Conservation (phyloP, 2,113 vertebrate genomes). For the Eidolon helvum region DNA sequence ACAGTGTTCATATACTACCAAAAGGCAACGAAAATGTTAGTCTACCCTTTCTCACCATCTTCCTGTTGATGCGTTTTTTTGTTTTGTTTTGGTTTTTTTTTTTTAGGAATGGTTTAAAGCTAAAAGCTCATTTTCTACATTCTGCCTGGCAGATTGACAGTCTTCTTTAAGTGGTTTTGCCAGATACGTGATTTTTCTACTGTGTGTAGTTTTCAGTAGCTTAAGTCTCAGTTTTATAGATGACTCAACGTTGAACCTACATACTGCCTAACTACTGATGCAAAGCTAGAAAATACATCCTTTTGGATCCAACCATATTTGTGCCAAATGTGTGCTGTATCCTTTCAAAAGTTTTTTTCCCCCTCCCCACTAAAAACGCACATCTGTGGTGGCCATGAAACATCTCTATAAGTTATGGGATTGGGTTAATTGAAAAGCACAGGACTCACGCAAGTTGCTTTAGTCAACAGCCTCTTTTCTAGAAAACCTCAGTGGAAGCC, state of each 20-base stretch:
- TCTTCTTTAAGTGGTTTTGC: not conserved
- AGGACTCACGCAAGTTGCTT: not conserved
- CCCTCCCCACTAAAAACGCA: not conserved
- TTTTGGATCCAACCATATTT: not conserved
- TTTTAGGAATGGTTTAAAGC: not conserved
- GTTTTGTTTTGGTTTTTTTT: not conserved
- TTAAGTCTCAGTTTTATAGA: not conserved
- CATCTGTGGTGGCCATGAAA: not conserved
- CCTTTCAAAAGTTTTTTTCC: not conserved
- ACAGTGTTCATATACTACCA: not conserved
- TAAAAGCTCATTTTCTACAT: not conserved
- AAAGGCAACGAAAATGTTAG: not conserved
- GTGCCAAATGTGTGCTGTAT: not conserved
- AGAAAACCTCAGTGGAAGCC: not conserved
- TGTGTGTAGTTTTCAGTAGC: constrained; percentile 11
- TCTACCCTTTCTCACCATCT: too few species aligned
- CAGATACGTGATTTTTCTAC: not conserved
- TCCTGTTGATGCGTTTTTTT: not conserved
- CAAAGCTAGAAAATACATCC: not conserved
- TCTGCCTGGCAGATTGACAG: not conserved
- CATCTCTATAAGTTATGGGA: not conserved
- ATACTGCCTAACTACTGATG: not conserved
- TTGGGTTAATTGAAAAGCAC: not conserved
- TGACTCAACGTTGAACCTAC: constrained; percentile 12
- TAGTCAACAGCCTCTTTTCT: not conserved